Percentiles rank a stretch among this genome's conserved stretches.
phyloP scores from a whole-genome alignment of 2,797 vertebrate species.

The Acanthiza pusilla region DNA sequence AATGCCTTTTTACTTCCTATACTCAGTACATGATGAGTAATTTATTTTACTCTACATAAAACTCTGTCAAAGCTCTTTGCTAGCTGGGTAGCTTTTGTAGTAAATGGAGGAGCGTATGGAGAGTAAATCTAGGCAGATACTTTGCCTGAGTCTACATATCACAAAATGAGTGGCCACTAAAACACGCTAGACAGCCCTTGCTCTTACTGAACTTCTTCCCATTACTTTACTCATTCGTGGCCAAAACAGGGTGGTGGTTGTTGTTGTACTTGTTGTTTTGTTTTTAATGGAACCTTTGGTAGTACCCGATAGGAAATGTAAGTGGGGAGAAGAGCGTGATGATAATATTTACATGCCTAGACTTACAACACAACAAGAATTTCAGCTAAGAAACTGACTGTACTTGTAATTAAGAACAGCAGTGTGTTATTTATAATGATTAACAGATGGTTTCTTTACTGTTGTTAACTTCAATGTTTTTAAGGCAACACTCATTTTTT shows the following conservation, averaged over 20 bases:
- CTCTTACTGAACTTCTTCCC: not conserved
- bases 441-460: not conserved
- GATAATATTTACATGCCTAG: not conserved
- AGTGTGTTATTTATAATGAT: not conserved
- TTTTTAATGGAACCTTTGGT: not conserved
- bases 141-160: not conserved
- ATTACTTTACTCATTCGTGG: not conserved
- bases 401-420: not conserved
- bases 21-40: not conserved
- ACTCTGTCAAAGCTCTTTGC: not conserved
- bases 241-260: not conserved
- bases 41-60: not conserved
- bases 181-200: not conserved
- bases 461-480: not conserved
- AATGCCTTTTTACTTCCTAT: not conserved
- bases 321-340: not conserved
- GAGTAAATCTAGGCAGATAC: not conserved
- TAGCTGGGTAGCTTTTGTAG: not conserved
- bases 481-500: not conserved
- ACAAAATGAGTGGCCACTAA: not conserved
- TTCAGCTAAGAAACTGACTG: not conserved
- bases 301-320: not conserved
- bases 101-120: not conserved
- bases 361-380: not conserved
- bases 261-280: not conserved